Evolutionary conservation across 2,888 invertebrate genomes (phyloP).

Genomic region (Proisotoma minuta): DNA sequence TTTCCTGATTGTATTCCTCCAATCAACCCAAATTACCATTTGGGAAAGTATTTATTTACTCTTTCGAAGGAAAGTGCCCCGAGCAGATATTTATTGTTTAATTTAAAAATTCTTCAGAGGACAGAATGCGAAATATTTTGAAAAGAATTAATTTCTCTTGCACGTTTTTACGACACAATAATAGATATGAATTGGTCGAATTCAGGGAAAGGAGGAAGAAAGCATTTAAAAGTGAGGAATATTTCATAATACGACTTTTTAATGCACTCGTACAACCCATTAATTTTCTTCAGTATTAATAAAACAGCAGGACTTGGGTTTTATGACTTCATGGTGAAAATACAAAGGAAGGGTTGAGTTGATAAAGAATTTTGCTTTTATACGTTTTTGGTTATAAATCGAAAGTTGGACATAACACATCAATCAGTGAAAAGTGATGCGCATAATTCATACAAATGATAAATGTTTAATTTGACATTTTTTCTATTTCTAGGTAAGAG

Average conservation of each 20-base stretch:
- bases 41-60: no score
- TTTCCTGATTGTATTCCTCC: no score
- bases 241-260: background rate
- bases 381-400: no score
- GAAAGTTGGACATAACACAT: background rate
- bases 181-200: background rate
- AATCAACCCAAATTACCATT: no score
- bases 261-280: background rate
- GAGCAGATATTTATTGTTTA: conserved; percentile 4
- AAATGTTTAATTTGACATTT: background rate
- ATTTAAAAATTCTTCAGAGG: background rate
- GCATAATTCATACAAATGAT: no score
- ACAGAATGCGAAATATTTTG: background rate
- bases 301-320: no score
- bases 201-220: background rate
- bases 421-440: background rate
- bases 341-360: no score
- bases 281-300: background rate
- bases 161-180: no score
- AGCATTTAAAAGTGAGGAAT: background rate
- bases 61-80: no score
- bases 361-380: no score
- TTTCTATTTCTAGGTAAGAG: conserved; percentile 1
- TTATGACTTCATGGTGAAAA: no score
- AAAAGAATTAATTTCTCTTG: background rate